Evolutionary conservation across 2,888 invertebrate species (phyloP), one percentile per base, ranked within the genome.

Genomic region (Drosophila testacea): DNA sequence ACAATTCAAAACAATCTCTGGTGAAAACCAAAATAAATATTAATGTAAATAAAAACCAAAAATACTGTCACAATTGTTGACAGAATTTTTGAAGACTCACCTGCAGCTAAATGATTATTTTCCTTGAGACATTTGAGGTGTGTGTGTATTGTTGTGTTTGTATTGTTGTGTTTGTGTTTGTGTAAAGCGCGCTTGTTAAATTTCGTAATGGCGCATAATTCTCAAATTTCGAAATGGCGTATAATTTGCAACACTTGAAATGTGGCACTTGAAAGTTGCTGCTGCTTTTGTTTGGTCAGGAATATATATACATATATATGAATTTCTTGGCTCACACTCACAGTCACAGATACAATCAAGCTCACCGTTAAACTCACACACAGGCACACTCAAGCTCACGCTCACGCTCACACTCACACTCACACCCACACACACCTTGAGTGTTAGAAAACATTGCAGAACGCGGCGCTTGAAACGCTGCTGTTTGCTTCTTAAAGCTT

Each of bases 361-460:
- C 36, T 39, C 41, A 62, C 65, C 44, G 22, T 36, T 13, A 51
- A 22, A 22, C 22, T 22, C 52, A 30, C 52, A 28, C 70, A 67
- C 57, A 61, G 63, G 47, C 64, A 73, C 76, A 69, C 60, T 41
- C 79, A 71, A 41, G 41, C 60, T 6, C 28, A 54, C 34, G 32
- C 32, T 2, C 32, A 42, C 32, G 16, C 11, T 66, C 39, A 39
- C 52, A 39, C 11, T 1, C 38, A 38, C 39, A 13, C 57, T 61
- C 69, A 67, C 66, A 66, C 61, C 44, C 50, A 59, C 28, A 11
- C 30, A 73, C 70, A 77, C 69, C 82, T 79, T 82, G 63, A 77
- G 70, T 69, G 73, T 75, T 73, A 71, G 73, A 70, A 74, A 74
- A 64, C 66, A 81, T 72, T 78, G 79, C 75, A 75, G 67, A 69